Evolutionary conservation across 23 tunicate genomes (phyloP).

Genomic region (Ascidia mentula): DNA sequence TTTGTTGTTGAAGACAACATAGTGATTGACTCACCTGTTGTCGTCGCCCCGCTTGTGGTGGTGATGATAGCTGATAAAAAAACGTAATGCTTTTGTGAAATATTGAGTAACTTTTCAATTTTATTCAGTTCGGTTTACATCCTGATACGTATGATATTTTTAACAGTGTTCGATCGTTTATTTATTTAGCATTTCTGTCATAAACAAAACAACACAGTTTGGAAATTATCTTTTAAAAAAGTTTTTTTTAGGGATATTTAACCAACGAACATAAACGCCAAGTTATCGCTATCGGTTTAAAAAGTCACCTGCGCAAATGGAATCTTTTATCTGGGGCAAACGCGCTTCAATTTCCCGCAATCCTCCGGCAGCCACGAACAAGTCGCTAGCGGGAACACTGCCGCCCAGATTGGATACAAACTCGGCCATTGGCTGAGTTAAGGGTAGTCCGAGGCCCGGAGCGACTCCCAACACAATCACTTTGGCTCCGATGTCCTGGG

Average conservation of each 20-base stretch:
- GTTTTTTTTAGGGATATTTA: too few species aligned
- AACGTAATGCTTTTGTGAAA: too few species aligned
- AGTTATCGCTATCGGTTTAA: too few species aligned
- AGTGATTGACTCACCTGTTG: background rate
- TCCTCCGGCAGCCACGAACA: background rate
- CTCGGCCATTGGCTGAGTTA: background rate
- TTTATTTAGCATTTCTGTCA: too few species aligned
- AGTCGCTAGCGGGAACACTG: background rate
- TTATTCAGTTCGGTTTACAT: too few species aligned
- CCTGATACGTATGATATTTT: too few species aligned
- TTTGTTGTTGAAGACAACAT: background rate
- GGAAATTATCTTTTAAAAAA: too few species aligned
- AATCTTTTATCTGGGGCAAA: background rate
- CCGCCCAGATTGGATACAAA: background rate
- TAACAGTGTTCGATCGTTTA: too few species aligned
- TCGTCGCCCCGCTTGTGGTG: background rate
- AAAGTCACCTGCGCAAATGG: background rate
- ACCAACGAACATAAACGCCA: too few species aligned
- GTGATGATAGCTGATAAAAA: background rate
- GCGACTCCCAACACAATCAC: background rate
- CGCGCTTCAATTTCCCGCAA: background rate
- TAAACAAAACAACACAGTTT: too few species aligned
- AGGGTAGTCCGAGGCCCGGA: background rate
- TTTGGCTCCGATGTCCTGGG: conserved; percentile 5
- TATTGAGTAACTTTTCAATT: too few species aligned